Percentiles rank a stretch among this genome's conserved stretches.
These are phyloP conservation scores for Drosophila ogumai DNA, from an alignment of 1,140 invertebrate genomes.

Conservation along the genomic window DNA sequence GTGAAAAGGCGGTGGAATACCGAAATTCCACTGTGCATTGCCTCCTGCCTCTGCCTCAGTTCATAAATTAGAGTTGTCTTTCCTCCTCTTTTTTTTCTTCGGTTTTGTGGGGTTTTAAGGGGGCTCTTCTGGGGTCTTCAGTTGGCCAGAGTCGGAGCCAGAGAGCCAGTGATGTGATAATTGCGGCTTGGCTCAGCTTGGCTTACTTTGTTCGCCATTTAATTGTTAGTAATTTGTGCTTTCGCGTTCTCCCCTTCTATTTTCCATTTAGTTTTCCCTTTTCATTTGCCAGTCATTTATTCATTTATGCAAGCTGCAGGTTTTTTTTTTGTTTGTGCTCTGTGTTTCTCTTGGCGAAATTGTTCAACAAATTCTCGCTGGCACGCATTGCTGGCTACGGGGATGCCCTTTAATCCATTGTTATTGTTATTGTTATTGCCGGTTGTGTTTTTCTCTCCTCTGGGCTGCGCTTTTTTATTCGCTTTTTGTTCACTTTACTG, in stretches of 20 bases:
- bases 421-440: constrained; percentile 52
- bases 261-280: constrained; percentile 70
- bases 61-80: constrained; percentile 78
- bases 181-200: constrained; percentile 72
- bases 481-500: constrained; percentile 26
- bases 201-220: constrained; percentile 83
- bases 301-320: constrained; percentile 45
- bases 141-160: constrained; percentile 31
- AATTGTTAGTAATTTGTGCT: constrained; percentile 82
- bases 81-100: constrained; percentile 6
- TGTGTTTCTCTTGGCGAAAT: constrained; percentile 69
- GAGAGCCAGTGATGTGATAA: constrained; percentile 73
- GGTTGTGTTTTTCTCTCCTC: constrained; percentile 10
- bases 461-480: constrained; percentile 3
- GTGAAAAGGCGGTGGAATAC: constrained; percentile 61
- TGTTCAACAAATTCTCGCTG: constrained; percentile 81
- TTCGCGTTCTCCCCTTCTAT: constrained; percentile 11
- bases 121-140: constrained; percentile 11
- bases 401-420: constrained; percentile 61
- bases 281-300: constrained; percentile 65
- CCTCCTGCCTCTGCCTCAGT: constrained; percentile 47
- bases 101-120: background rate
- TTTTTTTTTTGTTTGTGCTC: constrained; percentile 42
- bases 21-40: constrained; percentile 39
- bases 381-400: constrained; percentile 76